Percentiles rank a stretch among this genome's conserved stretches.
Evolutionary conservation across 2,797 vertebrate species (phyloP).

Genomic region (Epinephelus coioides): DNA sequence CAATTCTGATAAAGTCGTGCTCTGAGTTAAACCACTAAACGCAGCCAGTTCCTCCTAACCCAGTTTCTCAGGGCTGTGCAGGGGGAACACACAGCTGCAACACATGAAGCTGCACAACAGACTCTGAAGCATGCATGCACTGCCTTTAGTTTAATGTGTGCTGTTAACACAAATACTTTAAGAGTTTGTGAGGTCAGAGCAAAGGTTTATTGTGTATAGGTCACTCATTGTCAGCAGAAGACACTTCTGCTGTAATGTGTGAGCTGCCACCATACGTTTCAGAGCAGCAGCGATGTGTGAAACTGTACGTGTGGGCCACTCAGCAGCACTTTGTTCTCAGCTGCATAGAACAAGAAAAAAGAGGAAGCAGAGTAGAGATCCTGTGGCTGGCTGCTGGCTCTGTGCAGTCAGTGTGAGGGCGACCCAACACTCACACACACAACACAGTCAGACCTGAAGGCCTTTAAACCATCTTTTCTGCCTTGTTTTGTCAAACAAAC

Average conservation of each 20-base stretch:
- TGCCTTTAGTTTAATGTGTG: not conserved
- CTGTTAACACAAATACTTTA: not conserved
- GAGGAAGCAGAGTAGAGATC: constrained; percentile 74
- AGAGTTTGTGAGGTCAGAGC: constrained; percentile 6
- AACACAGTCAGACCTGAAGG: constrained; percentile 9
- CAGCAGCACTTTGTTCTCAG: constrained; percentile 22
- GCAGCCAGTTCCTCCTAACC: constrained; percentile 33
- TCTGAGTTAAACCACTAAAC: constrained; percentile 46
- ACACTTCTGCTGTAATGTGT: not conserved
- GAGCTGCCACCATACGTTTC: constrained; percentile 11
- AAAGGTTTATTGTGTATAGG: not conserved
- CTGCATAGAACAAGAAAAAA: constrained; percentile 55
- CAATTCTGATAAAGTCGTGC: not conserved
- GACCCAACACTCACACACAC: not conserved
- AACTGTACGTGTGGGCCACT: constrained; percentile 19
- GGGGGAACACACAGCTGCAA: not conserved
- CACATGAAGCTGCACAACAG: not conserved
- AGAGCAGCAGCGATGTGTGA: constrained; percentile 44
- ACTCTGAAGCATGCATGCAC: not conserved
- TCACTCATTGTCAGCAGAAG: not conserved
- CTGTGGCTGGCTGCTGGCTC: constrained; percentile 39
- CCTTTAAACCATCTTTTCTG: not conserved
- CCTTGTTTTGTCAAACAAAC: not conserved
- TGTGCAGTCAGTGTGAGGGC: constrained; percentile 23
- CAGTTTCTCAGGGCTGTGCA: constrained; percentile 19